Evolutionary conservation across 2,797 vertebrate genomes (phyloP), one percentile per base, ranked within the genome.

Genomic region (Gobionotothen gibberifrons): DNA sequence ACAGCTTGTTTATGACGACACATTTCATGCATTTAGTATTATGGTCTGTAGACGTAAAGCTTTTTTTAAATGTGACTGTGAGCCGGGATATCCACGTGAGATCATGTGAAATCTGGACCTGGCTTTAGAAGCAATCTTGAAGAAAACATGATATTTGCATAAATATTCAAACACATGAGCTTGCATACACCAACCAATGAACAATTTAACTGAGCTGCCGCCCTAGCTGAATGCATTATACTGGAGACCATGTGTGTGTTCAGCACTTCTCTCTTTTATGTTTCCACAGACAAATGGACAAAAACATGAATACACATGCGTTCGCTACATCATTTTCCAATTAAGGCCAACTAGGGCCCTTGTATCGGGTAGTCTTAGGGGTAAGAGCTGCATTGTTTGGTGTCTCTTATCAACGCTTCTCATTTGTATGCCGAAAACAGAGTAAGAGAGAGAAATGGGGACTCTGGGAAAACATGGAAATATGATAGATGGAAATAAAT

Each of bases 121-220:
- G 68, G 63, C 68, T 85, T 61, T 48, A 73, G 72, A 82, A 54
- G 63, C 74, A 81, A 82, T 83, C 48, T 66, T 10, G 14, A 48
- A 56, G 72, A 83, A 79, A 81, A 70, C 39, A 78, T 22, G 29
- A 56, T 70, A 83, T 86, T 87, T 80, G 22, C 81, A 82, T 87
- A 81, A 82, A 83, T 87, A 88, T 85, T 88, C 74, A 75, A 77
- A 76, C 52, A 56, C 77, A 52, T 59, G 39, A 64, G 84, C 42
- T 59, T 43, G 74, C 66, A 64, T 72, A 69, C 76, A 52, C 73
- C 62, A 64, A 75, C 21, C 3, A 57, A 69, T 75, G 19, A 46
- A 65, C 52, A 43, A 61, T 72, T 46, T 36, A 69, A 72, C 2
- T 2, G 48, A 67, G 71, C 21, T 56, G 43, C 51, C 65, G 60